Conservation (phyloP, 92 coral and sea anemone species). For the Epizoanthus stellaris region DNA sequence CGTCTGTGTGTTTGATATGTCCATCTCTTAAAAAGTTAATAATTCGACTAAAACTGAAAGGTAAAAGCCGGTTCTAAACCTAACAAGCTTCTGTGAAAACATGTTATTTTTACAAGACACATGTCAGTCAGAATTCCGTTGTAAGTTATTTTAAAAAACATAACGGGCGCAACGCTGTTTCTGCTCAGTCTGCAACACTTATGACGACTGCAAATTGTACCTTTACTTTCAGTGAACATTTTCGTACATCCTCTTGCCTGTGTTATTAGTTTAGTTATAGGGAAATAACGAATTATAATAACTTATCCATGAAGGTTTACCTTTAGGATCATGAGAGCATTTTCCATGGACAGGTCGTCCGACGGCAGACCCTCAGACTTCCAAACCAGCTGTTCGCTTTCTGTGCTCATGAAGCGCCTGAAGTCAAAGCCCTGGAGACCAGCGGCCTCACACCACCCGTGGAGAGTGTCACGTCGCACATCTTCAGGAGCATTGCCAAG, state of each 20-base stretch:
- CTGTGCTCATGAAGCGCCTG: slow-evolving; percentile 98
- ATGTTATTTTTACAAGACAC: too few species aligned
- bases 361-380: slow-evolving; percentile 98
- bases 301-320: slow-evolving; percentile 32
- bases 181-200: too few species aligned
- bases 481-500: slow-evolving; percentile 99
- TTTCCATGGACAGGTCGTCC: slow-evolving; percentile 98
- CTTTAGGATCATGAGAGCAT: slow-evolving; percentile 96
- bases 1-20: neutral
- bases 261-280: too few species aligned
- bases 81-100: too few species aligned
- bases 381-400: slow-evolving; percentile 98
- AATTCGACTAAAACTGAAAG: neutral
- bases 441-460: slow-evolving; percentile 90
- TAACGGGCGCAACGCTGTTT: too few species aligned
- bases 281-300: neutral
- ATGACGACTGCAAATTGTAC: too few species aligned
- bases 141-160: too few species aligned
- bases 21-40: neutral
- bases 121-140: too few species aligned
- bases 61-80: too few species aligned
- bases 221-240: neutral
- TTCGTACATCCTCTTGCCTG: too few species aligned
- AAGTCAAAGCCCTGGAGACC: slow-evolving; percentile 96
- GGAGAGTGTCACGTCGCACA: slow-evolving; percentile 87